phyloP scores from a whole-genome alignment of 92 coral and sea anemone genomes.

The Chrysogorgia sp. region DNA sequence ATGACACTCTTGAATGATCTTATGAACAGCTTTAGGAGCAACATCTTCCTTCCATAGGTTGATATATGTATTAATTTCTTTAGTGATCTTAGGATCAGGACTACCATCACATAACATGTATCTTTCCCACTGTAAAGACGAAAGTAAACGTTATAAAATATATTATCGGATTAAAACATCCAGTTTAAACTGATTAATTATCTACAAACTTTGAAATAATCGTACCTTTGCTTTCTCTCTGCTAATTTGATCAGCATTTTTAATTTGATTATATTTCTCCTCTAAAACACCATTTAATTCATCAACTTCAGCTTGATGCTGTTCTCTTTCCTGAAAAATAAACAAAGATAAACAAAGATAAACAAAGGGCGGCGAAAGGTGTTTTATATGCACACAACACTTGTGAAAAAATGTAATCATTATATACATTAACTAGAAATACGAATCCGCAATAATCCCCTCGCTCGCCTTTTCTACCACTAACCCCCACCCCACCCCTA shows the following conservation, averaged over 20 bases:
- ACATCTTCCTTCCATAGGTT: slow-evolving; percentile 81
- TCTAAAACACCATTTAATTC: slow-evolving; percentile 79
- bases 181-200: no score
- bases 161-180: no score
- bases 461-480: no score
- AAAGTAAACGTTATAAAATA: background rate
- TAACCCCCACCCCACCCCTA: background rate
- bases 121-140: slow-evolving; percentile 71
- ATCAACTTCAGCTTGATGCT: slow-evolving; percentile 94
- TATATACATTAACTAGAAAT: no score
- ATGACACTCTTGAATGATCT: slow-evolving; percentile 77
- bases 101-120: slow-evolving; percentile 98
- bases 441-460: no score
- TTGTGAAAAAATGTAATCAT: no score
- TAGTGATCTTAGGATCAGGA: slow-evolving; percentile 79
- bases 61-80: slow-evolving; percentile 89
- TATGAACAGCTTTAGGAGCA: slow-evolving; percentile 53
- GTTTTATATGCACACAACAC: no score
- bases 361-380: no score
- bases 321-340: slow-evolving; percentile 87
- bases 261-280: slow-evolving; percentile 65
- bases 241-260: slow-evolving; percentile 58
- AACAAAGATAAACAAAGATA: no score
- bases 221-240: slow-evolving; percentile 75
- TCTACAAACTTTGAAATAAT: background rate